Conservation (phyloP, 92 coral and sea anemone species). For the Muricea muricata region DNA sequence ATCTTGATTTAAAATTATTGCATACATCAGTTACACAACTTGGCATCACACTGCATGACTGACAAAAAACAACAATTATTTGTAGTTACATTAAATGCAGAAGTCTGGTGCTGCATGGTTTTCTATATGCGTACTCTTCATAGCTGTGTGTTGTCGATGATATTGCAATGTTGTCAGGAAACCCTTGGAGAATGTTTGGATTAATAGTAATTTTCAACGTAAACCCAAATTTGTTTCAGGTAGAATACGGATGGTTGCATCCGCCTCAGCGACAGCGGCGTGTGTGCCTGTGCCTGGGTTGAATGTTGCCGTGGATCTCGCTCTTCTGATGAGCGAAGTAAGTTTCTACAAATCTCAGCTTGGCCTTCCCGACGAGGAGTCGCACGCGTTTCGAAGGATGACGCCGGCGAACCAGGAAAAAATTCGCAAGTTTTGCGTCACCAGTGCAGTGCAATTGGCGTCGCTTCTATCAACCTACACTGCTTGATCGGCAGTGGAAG, state of each 20-base stretch:
- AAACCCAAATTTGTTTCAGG: background rate
- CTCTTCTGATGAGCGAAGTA: conserved; percentile 33
- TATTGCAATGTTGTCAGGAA: too few species aligned
- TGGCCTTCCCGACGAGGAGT: conserved; percentile 56
- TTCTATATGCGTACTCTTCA: too few species aligned
- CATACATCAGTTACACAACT: too few species aligned
- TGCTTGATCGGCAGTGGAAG: conserved; percentile 42
- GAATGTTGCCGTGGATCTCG: conserved; percentile 48
- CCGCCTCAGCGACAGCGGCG: conserved; percentile 51
- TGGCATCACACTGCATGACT: too few species aligned
- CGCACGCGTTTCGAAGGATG: conserved; percentile 29
- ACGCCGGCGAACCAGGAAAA: conserved; percentile 27
- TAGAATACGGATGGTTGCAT: conserved; percentile 55
- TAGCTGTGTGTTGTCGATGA: too few species aligned
- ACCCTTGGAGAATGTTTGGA: too few species aligned
- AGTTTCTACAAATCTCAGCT: conserved; percentile 58
- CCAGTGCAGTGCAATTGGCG: conserved; percentile 30
- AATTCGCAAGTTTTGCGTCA: conserved; percentile 35
- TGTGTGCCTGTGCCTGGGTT: conserved; percentile 59
- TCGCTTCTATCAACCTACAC: conserved; percentile 20
- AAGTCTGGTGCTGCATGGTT: too few species aligned
- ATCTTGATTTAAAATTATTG: too few species aligned
- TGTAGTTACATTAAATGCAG: too few species aligned
- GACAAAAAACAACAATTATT: too few species aligned
- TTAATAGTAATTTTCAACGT: too few species aligned